Evolutionary conservation across 2,113 vertebrate species (phyloP), one percentile per base, ranked within the genome.

Genomic region (Tetraodon nigroviridis): DNA sequence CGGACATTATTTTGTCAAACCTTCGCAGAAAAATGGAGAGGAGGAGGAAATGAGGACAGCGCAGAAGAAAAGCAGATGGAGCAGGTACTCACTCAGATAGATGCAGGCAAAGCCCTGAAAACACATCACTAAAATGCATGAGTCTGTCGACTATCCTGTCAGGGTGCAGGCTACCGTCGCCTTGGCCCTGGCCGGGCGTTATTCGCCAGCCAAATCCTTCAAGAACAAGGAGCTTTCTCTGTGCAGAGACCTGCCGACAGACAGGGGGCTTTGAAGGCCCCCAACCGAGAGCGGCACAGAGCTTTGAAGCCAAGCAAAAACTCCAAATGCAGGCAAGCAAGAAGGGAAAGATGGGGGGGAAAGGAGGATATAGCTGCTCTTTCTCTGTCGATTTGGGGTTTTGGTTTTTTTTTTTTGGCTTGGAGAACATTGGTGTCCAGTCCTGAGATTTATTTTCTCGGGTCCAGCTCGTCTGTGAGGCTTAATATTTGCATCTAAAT

Each of bases 231-330:
- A 78, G 86, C 89, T 88, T 90, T 91, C 80, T 90, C 87, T 89
- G 82, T 80, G 83, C 87, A 86, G 89, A 90, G 89, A 90, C 90
- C 90, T 90, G 87, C 89, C 83, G 89, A 90, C 90, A 87, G 86
- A 87, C 79, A 80, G 89, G 87, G 81, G 83, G 90, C 89, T 90
- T 91, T 92, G 90, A 91, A 89, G 90, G 89, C 89, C 90, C 90
- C 90, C 90, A 83, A 88, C 90, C 76, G 90, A 89, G 90, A 86
- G 84, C 88, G 79, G 88, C 83, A 84, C 82, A 75, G 85, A 77
- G 88, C 89, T 91, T 90, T 92, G 88, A 91, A 90, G 84, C 88
- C 79, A 71, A 87, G 69, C 65, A 87, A 88, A 92, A 90, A 87
- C 86, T 85, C 75, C 69, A 86, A 66, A 84, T 84, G 75, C 87